Evolutionary conservation across 2,797 vertebrate species (phyloP).

Genomic region (Botia almorhae): DNA sequence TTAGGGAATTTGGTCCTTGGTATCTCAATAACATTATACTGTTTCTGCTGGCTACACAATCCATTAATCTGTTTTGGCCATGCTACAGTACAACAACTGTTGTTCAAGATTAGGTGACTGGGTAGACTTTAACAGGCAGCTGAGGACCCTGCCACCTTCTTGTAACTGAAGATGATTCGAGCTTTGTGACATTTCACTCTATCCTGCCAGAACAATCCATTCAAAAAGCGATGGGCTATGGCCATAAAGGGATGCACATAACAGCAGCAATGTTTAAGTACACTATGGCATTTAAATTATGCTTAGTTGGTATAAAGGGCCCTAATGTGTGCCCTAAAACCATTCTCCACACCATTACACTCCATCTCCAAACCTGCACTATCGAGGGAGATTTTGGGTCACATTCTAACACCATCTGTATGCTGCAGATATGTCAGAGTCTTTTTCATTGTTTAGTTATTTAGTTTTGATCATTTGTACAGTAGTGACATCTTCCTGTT

Average conservation of each 20-base stretch:
- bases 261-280: slow-evolving; percentile 36
- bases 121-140: not conserved
- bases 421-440: not conserved
- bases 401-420: slow-evolving; percentile 30
- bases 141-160: slow-evolving; percentile 17
- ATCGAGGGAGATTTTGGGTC: slow-evolving; percentile 26
- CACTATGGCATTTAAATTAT: slow-evolving; percentile 30
- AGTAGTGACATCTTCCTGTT: not conserved
- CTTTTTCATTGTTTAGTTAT: slow-evolving; percentile 1
- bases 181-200: slow-evolving; percentile 31
- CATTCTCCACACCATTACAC: slow-evolving; percentile 27
- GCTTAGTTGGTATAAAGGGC: slow-evolving; percentile 39
- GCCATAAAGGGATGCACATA: slow-evolving; percentile 35
- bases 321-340: slow-evolving; percentile 20
- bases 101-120: slow-evolving; percentile 18
- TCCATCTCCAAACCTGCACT: slow-evolving; percentile 8
- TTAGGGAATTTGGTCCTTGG: not conserved
- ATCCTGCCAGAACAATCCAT: slow-evolving; percentile 27
- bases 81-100: not conserved
- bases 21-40: not conserved
- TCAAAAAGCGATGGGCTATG: slow-evolving; percentile 32
- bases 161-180: slow-evolving; percentile 9
- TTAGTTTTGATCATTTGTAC: not conserved
- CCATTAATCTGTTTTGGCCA: slow-evolving; percentile 13
- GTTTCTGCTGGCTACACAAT: slow-evolving; percentile 6